Evolutionary conservation across 2,888 invertebrate genomes (phyloP).

Genomic region (Andrena praecox): DNA sequence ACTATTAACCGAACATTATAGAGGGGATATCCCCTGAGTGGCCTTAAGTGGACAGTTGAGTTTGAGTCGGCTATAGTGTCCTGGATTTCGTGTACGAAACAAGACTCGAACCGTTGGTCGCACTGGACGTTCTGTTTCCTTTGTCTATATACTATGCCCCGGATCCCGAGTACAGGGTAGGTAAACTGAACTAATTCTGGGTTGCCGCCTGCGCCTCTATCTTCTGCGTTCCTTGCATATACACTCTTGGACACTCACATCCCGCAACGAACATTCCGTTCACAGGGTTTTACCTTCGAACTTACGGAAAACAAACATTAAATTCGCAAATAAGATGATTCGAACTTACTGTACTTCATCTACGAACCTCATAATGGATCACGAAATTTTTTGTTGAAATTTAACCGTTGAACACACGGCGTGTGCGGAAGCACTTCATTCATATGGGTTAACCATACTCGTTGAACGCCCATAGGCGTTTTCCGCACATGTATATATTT

Average conservation of each 20-base stretch:
- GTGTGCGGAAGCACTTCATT: too few relatives aligned
- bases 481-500: too few relatives aligned
- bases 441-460: too few relatives aligned
- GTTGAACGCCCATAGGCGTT: too few relatives aligned
- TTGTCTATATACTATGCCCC: background rate
- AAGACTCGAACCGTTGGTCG: conserved; percentile 1
- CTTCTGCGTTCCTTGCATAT: background rate
- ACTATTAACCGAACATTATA: background rate
- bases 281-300: background rate
- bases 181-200: conserved; percentile 4
- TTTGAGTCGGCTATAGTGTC: background rate
- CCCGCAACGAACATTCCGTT: background rate
- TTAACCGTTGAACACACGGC: too few relatives aligned
- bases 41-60: conserved; percentile 1
- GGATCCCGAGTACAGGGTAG: background rate
- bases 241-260: background rate
- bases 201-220: background rate
- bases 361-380: too few relatives aligned
- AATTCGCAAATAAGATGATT: background rate
- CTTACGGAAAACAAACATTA: background rate
- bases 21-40: background rate
- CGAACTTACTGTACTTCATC: too few relatives aligned
- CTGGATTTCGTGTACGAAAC: conserved; percentile 6
- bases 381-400: too few relatives aligned
- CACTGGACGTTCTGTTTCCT: background rate